These are phyloP conservation scores for Telenomus remus DNA, from an alignment of 1,140 invertebrate species.

Conservation along the genomic window DNA sequence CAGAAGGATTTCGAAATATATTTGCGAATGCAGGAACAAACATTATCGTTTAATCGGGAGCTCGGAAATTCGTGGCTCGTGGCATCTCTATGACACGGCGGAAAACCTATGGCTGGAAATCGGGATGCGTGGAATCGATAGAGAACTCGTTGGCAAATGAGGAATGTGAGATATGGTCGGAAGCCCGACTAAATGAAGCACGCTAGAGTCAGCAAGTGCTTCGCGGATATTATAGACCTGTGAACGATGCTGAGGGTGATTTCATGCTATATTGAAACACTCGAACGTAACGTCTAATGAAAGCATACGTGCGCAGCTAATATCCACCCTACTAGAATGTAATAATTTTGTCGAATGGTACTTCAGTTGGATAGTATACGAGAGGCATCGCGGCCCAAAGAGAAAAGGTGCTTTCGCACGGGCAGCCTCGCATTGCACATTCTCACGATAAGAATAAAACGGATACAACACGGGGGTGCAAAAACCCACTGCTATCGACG, in stretches of 20 bases:
- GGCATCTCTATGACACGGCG: constrained; percentile 30
- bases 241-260: constrained; percentile 65
- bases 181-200: constrained; percentile 70
- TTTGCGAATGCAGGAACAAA: constrained; percentile 13
- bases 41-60: constrained; percentile 6
- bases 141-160: constrained; percentile 58
- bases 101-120: constrained; percentile 51
- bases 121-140: constrained; percentile 44
- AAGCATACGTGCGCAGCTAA: constrained; percentile 71
- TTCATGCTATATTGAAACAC: constrained; percentile 70
- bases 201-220: constrained; percentile 69
- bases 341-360: constrained; percentile 74
- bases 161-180: constrained; percentile 71
- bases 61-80: constrained; percentile 21
- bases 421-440: constrained; percentile 22
- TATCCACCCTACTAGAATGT: constrained; percentile 72
- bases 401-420: constrained; percentile 26
- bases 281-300: constrained; percentile 75
- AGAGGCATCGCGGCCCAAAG: constrained; percentile 31
- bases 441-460: constrained; percentile 46
- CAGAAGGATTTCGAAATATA: constrained; percentile 30
- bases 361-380: constrained; percentile 56
- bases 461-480: constrained; percentile 4
- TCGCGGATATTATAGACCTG: constrained; percentile 66
- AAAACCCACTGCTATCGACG: constrained; percentile 5